Base-by-base conservation (phyloP, 2,113 vertebrate species). In the Dunckerocampus dactyliophorus region DNA sequence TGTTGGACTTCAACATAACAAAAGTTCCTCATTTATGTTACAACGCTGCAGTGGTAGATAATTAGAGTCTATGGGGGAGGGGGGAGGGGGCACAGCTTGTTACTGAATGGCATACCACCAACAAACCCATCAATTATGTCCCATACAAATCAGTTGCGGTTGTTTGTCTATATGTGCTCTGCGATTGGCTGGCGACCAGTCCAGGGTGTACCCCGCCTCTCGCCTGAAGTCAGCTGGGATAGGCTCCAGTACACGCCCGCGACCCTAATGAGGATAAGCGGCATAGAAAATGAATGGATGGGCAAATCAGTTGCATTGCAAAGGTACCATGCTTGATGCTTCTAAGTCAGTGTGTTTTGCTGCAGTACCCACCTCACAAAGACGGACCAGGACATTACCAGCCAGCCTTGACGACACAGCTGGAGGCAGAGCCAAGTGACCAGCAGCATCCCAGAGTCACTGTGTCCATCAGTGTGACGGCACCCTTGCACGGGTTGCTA, bases 401-500 rank as follows among this genome's bases (percentile, higher is more conserved):
- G 45, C 1, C 28, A 69, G n/a, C 22, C 47, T 10, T 28, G 19
- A 59, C 45, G 8, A 0, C 37, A 9, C 46, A 55, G 31, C 10
- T 21, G 46, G 64, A 62, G 54, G 31, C 15, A 43, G 56, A 3
- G 34, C 21, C 6, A 56, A 56, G 64, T 61, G 50, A 54, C 59
- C 19, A 39, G 45, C 12, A 17, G 34, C 16, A n/a, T 21, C 52
- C 64, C 73, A 58, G 61, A 57, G 57, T 13, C 58, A 16, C 50
- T 75, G n/a, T 62, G 55, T 48, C 64, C 70, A 66, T 61, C 63
- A 37, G 54, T 67, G 37, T 47, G 24, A 31, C 42, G 17, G 63
- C 70, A 51, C 71, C 59, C 54, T 42, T 47, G 56, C 80, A 68
- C 66, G 52, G 79, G 77, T 64, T 80, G 69, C 54, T 46, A 93